Base-by-base conservation (phyloP, 2,888 invertebrate species). In the Hermaeophaga mercurialis region DNA sequence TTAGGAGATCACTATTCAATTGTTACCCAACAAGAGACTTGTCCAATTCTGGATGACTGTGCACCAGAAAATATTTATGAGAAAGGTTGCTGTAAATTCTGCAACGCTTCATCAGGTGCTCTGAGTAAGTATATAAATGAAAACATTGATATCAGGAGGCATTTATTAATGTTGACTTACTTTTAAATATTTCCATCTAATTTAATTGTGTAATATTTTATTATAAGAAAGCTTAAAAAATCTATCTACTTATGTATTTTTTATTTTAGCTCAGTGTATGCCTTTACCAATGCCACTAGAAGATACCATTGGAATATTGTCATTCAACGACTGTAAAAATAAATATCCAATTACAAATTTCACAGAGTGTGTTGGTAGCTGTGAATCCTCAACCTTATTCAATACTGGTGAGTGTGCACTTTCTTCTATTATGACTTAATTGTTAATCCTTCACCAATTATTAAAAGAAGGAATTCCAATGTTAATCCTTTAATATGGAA, bases 351-450 rank as follows among this genome's bases (percentile, higher is more conserved):
- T 91, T 12, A 62, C 66, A 3, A 84, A 83, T 3, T 83, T 91
- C 68, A 84, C 82, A 6, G 86, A 90, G 74, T 92, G 91, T 67
- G 79, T 81, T 44, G 91, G 91, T 1, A 71, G 78, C 9, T 91
- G 91, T 68, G 78, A 82, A 61, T 90, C 91, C 0, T 84, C 85
- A 12, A 86, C 89, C 0, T 74, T 81, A n/a, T 90, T 84, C 64
- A 87, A 88, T 69, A 75, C 80, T 15, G 36, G 36, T 36, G 17
- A 15, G 36, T 34, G 14, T 6, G n/a, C n/a, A n/a, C n/a, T n/a
- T n/a, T n/a, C n/a, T n/a, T n/a, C n/a, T n/a, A n/a, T n/a, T n/a
- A n/a, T n/a, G n/a, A n/a, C n/a, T n/a, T n/a, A n/a, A n/a, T n/a
- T n/a, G n/a, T n/a, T n/a, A n/a, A n/a, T n/a, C n/a, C n/a, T n/a